phyloP scores from a whole-genome alignment of 2,888 invertebrate species.

The Lochmaea crataegi region DNA sequence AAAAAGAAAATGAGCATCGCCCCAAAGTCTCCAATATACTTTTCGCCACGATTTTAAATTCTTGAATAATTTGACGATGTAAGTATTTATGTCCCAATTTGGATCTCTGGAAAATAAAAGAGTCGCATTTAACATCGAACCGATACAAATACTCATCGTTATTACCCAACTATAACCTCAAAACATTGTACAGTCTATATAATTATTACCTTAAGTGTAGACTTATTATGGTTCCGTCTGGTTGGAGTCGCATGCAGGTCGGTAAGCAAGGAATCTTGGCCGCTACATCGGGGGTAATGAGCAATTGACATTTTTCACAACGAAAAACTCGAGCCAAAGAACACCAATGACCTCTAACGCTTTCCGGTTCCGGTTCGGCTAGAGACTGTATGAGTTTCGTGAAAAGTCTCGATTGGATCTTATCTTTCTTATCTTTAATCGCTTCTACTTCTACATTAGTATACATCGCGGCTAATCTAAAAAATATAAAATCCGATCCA shows the following conservation, averaged over 20 bases:
- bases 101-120: slow-evolving; percentile 70
- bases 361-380: slow-evolving; percentile 80
- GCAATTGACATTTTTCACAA: slow-evolving; percentile 80
- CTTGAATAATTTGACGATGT: slow-evolving; percentile 79
- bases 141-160: too few species aligned
- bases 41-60: slow-evolving; percentile 86
- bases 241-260: slow-evolving; percentile 77
- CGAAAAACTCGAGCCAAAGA: slow-evolving; percentile 82
- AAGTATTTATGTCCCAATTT: slow-evolving; percentile 84
- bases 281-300: slow-evolving; percentile 77
- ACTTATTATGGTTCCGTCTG: slow-evolving; percentile 78
- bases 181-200: neutral
- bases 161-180: too few species aligned
- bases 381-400: slow-evolving; percentile 84
- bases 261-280: slow-evolving; percentile 80
- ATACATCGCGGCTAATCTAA: slow-evolving; percentile 86
- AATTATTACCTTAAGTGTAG: slow-evolving; percentile 70
- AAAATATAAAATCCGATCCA: neutral
- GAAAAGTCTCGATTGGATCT: slow-evolving; percentile 86
- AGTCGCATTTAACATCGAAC: too few species aligned
- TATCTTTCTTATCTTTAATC: slow-evolving; percentile 88
- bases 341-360: slow-evolving; percentile 82
- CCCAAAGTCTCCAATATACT: slow-evolving; percentile 96
- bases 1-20: slow-evolving; percentile 86
- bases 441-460: slow-evolving; percentile 88